These are phyloP conservation scores for Troides oblongomaculatus DNA, from an alignment of 2,888 invertebrate genomes.

Conservation along the genomic window DNA sequence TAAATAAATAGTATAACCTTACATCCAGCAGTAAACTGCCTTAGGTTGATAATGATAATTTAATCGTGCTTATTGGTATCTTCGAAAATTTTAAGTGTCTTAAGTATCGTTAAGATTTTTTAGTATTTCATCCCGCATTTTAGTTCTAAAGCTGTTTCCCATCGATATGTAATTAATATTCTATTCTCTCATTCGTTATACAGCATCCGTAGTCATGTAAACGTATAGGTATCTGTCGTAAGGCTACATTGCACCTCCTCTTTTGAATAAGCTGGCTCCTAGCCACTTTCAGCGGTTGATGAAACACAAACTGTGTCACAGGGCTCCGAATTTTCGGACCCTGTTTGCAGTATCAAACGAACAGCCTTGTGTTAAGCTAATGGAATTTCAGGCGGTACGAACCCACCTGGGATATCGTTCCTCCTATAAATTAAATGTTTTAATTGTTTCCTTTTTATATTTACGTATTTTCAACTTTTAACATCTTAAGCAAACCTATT, in stretches of 20 bases:
- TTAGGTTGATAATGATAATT: no score
- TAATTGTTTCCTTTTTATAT: no score
- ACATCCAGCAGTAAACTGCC: no score
- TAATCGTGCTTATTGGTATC: no score
- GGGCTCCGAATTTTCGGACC: slow-evolving; percentile 63
- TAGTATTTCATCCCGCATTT: no score
- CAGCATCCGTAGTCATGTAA: slow-evolving; percentile 46
- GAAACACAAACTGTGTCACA: slow-evolving; percentile 76
- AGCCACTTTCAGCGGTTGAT: slow-evolving; percentile 65
- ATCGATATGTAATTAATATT: background rate
- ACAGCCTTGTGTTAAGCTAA: slow-evolving; percentile 55
- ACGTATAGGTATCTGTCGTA: slow-evolving; percentile 44
- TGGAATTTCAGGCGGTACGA: slow-evolving; percentile 51
- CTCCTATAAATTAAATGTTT: background rate
- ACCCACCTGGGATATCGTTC: slow-evolving; percentile 25
- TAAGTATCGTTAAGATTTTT: no score
- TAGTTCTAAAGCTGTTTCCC: no score
- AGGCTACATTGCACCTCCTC: slow-evolving; percentile 54
- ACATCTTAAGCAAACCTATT: no score
- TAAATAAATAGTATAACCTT: no score
- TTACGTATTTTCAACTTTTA: no score
- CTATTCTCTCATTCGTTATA: background rate
- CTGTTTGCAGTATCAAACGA: slow-evolving; percentile 63
- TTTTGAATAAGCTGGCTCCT: slow-evolving; percentile 51
- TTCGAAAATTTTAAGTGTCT: no score